Conservation (phyloP, 1,140 invertebrate species). For the Drosophila subpulchrella region DNA sequence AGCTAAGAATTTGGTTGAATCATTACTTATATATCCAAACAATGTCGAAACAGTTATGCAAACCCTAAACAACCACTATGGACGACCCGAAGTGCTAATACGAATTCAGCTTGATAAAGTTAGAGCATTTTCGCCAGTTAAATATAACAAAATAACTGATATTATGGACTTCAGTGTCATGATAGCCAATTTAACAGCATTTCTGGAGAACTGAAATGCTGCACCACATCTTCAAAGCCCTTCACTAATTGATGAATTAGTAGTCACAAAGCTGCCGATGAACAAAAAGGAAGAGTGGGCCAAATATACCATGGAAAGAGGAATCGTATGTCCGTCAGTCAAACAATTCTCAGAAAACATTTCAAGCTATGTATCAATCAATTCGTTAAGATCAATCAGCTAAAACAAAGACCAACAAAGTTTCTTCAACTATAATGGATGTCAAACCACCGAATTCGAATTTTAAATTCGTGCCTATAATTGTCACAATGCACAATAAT, state of each 20-base stretch:
- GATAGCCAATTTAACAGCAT: conserved; percentile 2
- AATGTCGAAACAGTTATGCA: neutral
- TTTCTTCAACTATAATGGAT: neutral
- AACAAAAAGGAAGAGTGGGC: conserved; percentile 1
- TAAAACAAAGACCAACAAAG: neutral
- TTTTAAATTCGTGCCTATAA: neutral
- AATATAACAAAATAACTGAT: neutral
- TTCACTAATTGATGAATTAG: neutral
- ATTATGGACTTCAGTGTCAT: neutral
- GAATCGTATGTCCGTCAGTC: neutral
- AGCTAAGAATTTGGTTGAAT: neutral
- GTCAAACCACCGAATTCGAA: neutral
- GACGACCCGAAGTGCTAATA: too few species aligned
- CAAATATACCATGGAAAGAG: neutral
- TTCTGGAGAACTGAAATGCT: conserved; percentile 1
- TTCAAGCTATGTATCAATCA: neutral
- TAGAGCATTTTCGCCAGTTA: conserved; percentile 2
- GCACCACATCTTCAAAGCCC: neutral
- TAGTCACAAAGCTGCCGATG: too few species aligned
- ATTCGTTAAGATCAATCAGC: neutral
- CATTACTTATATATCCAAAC: neutral
- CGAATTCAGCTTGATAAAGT: neutral
- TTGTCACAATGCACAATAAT: neutral
- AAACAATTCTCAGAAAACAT: conserved; percentile 1
- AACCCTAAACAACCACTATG: neutral